These are phyloP conservation scores for Garra rufa DNA, from an alignment of 2,113 vertebrate genomes.

Conservation along the genomic window DNA sequence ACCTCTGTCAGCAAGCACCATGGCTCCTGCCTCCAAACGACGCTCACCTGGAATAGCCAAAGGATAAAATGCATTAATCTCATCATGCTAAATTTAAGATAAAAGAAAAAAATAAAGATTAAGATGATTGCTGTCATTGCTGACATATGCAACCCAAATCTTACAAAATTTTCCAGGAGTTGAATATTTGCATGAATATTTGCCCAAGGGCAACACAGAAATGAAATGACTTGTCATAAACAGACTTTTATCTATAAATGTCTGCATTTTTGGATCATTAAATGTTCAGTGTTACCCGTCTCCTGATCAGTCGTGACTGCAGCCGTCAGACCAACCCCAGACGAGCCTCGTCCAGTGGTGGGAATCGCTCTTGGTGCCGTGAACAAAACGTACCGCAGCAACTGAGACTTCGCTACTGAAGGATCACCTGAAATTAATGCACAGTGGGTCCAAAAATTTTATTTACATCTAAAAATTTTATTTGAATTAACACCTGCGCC, in stretches of 20 bases:
- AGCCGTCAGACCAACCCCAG: constrained; percentile 72
- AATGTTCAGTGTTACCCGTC: constrained; percentile 64
- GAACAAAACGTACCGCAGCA: constrained; percentile 71
- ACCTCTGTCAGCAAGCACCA: constrained; percentile 59
- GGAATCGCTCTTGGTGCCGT: constrained; percentile 69
- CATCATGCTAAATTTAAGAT: background rate
- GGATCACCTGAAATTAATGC: constrained; percentile 62
- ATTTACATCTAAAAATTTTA: too few species aligned
- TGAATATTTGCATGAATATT: background rate
- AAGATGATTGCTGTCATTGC: too few species aligned
- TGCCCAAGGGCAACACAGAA: background rate
- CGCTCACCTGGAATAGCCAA: constrained; percentile 37
- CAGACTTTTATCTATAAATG: background rate
- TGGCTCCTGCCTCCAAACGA: constrained; percentile 57
- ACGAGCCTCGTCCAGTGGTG: constrained; percentile 71
- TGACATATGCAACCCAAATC: too few species aligned
- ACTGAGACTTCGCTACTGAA: constrained; percentile 67
- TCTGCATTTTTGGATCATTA: background rate
- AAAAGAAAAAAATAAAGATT: too few species aligned
- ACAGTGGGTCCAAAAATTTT: background rate
- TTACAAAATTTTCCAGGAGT: too few species aligned
- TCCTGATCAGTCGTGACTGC: constrained; percentile 76
- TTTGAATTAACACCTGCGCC: too few species aligned
- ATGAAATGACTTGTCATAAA: background rate
- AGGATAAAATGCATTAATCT: background rate